These are phyloP conservation scores for Deroplatys truncata DNA, from an alignment of 2,888 invertebrate genomes.

Conservation along the genomic window DNA sequence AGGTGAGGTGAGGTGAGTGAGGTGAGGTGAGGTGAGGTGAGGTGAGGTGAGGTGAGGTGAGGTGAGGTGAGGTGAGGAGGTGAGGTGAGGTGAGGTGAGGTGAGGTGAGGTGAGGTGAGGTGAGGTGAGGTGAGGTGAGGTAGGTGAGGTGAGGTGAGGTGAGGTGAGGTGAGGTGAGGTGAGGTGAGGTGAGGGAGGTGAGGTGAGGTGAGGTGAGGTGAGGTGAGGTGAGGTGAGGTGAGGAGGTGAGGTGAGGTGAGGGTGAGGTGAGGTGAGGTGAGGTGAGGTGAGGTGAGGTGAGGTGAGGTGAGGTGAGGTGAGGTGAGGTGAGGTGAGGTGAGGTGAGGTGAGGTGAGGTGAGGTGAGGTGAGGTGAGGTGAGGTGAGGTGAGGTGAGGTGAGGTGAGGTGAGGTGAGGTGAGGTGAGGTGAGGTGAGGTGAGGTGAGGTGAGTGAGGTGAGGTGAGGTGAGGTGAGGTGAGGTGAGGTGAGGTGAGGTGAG, in stretches of 20 bases:
- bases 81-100: not conserved
- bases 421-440: too few relatives aligned
- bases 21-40: not conserved
- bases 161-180: not conserved
- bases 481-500: not conserved
- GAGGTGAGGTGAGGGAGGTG: too few relatives aligned
- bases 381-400: not conserved
- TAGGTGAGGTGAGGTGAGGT: not conserved
- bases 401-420: not conserved
- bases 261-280: not conserved
- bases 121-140: too few relatives aligned
- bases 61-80: not conserved
- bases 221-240: too few relatives aligned
- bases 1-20: not conserved
- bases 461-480: not conserved
- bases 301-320: not conserved
- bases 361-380: conserved; percentile 26
- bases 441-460: not conserved
- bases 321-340: conserved; percentile 28
- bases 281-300: not conserved
- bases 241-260: too few relatives aligned
- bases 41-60: not conserved
- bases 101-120: not conserved
- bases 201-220: too few relatives aligned
- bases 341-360: conserved; percentile 28